A percentile compares a stretch with the other conserved stretches of the same genome.
Evolutionary conservation across 2,797 vertebrate genomes (phyloP).

Genomic region (Pseudomugil tenellus): DNA sequence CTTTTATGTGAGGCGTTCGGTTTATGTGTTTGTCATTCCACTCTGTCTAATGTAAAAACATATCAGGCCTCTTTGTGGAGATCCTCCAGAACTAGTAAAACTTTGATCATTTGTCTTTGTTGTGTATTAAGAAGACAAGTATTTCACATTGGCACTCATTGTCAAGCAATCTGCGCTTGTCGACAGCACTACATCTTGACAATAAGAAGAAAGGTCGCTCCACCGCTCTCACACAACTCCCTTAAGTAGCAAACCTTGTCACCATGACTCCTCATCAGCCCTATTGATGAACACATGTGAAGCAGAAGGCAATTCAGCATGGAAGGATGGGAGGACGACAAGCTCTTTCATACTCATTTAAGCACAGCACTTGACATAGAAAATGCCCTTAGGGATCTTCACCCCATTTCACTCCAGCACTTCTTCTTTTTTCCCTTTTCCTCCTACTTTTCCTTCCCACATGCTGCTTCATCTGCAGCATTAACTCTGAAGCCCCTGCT

Average conservation of each 20-base stretch:
- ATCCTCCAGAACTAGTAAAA: constrained; percentile 24
- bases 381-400: constrained; percentile 58
- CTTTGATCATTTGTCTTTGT: constrained; percentile 31
- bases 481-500: neutral
- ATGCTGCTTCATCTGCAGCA: constrained; percentile 11
- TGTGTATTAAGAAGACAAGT: constrained; percentile 45
- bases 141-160: constrained; percentile 67
- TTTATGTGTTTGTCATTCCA: constrained; percentile 14
- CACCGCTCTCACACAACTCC: constrained; percentile 52
- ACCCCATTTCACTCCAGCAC: constrained; percentile 61
- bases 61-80: constrained; percentile 28
- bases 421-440: constrained; percentile 57
- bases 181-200: constrained; percentile 24
- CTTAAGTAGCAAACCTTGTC: constrained; percentile 78
- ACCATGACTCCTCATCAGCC: constrained; percentile 59
- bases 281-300: constrained; percentile 72
- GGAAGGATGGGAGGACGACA: constrained; percentile 28
- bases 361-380: constrained; percentile 62
- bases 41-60: constrained; percentile 29
- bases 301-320: constrained; percentile 54
- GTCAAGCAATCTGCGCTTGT: constrained; percentile 41
- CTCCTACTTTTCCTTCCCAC: constrained; percentile 24
- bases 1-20: constrained; percentile 23
- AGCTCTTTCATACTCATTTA: constrained; percentile 67
- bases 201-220: constrained; percentile 46